Evolutionary conservation across 1,140 invertebrate genomes (phyloP).

Genomic region (Drosophila nigrodunni): DNA sequence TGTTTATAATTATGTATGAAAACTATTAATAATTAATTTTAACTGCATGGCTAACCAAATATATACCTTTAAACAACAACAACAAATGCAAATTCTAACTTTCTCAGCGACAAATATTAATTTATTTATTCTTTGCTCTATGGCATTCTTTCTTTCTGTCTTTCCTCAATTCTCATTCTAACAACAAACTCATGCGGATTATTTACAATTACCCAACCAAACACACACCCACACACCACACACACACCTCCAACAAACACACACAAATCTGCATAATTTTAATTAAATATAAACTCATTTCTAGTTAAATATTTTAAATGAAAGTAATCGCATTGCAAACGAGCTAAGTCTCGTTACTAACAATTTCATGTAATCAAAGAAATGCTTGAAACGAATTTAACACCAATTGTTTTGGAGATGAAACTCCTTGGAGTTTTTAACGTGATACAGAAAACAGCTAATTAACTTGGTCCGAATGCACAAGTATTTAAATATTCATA

Average conservation of each 20-base stretch:
- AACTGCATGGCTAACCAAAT: conserved; percentile 78
- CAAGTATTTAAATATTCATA: conserved; percentile 16
- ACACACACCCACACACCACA: conserved; percentile 6
- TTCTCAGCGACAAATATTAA: conserved; percentile 69
- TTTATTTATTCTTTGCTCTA: conserved; percentile 72
- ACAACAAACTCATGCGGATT: conserved; percentile 64
- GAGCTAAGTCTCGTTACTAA: conserved; percentile 81
- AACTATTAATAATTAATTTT: conserved; percentile 61
- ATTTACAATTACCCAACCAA: conserved; percentile 13
- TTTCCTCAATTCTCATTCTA: conserved; percentile 72
- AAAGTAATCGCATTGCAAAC: conserved; percentile 78
- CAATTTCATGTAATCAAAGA: conserved; percentile 79
- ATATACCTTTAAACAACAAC: conserved; percentile 31
- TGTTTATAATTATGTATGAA: conserved; percentile 45
- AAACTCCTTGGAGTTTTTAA: conserved; percentile 3
- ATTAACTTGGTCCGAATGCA: conserved; percentile 39
- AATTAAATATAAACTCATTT: background rate
- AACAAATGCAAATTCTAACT: conserved; percentile 55
- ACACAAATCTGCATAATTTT: conserved; percentile 1
- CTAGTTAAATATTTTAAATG: conserved; percentile 72
- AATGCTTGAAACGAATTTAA: conserved; percentile 10
- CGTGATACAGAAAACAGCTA: conserved; percentile 24
- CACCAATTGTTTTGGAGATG: conserved; percentile 4
- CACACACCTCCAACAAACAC: conserved; percentile 16
- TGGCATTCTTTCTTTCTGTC: conserved; percentile 73